Base-by-base conservation (phyloP, 2,797 vertebrate genomes). In the Sebastes trivittatus region DNA sequence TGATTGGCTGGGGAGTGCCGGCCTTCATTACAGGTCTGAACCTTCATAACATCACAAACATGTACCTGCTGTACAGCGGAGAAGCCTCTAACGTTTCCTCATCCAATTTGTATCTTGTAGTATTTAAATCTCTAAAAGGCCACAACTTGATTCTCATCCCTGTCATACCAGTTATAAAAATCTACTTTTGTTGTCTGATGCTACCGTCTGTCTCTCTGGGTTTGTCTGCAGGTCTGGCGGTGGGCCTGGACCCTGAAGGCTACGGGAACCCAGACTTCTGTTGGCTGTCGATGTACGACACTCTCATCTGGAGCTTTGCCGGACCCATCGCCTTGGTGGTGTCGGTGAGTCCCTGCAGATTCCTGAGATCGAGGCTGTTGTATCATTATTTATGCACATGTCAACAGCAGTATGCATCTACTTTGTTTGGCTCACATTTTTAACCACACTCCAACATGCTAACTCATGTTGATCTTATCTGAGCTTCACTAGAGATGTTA, bases 181-280 rank as follows among this genome's bases (percentile, higher is more conserved):
- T 56, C 6, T 20, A 22, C 18, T 13, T 16, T 1, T 30, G 38
- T 42, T 20, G 27, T 69, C 10, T 74, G 62, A 23, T 10, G 30
- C 22, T 4, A 18, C 30, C 2, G 3, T 58, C 7, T 67, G 1
- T 54, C 6, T 68, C 38, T 71, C 11, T 83, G 34, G 4, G n/a
- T 72, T 16, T 54, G 58, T 82, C 30, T 82, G 3, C 91, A 98
- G 98, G 98, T 81, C 84, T 99, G 76, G 98, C 98, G 0, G 98
- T 99, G 69, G 98, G 98, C 7, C 89, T 99, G 89, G 98, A 99
- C 84, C 98, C 98, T 0, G 97, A 99, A 89, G 98, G 98, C 55
- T 99, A 98, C 0, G 98, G 98, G 20, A 99, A 98, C 93, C 97
- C 98, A 0, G 98, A 99, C 85, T 99, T 98, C 96, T 99, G 98